Percentiles rank a stretch among this genome's conserved stretches.
phyloP scores from a whole-genome alignment of 2,888 invertebrate genomes.

The Sesamia inferens region DNA sequence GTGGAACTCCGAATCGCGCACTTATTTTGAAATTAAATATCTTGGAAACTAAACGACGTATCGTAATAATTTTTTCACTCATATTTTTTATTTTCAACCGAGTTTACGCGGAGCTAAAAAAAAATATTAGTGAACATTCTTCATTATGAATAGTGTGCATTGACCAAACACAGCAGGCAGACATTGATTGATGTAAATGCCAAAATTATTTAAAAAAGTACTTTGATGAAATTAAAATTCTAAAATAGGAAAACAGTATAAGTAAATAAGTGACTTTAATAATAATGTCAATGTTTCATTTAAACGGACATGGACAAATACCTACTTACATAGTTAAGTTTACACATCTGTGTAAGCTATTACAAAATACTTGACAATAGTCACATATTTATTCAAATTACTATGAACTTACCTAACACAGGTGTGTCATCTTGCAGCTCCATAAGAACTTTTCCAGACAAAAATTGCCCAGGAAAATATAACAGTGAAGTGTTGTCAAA shows the following conservation, averaged over 20 bases:
- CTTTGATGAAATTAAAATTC: background rate
- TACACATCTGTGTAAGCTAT: constrained; percentile 25
- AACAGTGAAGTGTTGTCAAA: constrained; percentile 98
- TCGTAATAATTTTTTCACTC: no score
- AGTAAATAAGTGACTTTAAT: background rate
- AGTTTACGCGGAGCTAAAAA: no score
- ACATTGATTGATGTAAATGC: background rate
- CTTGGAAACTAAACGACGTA: no score
- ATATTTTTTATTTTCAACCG: no score
- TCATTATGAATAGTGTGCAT: background rate
- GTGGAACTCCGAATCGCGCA: no score
- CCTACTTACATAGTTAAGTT: background rate
- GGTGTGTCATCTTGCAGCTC: constrained; percentile 98
- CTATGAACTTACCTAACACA: constrained; percentile 92
- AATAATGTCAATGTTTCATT: background rate
- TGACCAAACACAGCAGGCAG: background rate
- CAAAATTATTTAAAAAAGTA: background rate
- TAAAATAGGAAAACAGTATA: background rate
- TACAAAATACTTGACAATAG: constrained; percentile 17
- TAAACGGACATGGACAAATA: background rate
- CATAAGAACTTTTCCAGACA: constrained; percentile 97
- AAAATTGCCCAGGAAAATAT: constrained; percentile 98
- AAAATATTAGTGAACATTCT: no score
- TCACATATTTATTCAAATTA: constrained; percentile 32
- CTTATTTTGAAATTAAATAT: no score